Evolutionary conservation across 2,113 vertebrate species (phyloP), one percentile per base, ranked within the genome.

Genomic region (Rana temporaria): DNA sequence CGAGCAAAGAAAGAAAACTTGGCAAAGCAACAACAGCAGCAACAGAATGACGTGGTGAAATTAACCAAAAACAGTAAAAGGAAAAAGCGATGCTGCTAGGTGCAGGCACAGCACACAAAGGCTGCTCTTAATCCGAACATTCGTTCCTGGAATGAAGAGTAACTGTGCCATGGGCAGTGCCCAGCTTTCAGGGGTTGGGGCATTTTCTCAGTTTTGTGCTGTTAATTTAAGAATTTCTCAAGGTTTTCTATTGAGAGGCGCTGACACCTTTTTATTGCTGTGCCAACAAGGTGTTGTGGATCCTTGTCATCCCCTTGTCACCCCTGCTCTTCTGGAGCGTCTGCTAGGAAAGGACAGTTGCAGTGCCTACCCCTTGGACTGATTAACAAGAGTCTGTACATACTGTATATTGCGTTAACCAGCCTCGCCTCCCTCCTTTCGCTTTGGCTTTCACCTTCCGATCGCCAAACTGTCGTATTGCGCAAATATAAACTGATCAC

Each of bases 21-120:
- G 63, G 98, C 98, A 20, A 98, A 98, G 86, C 97, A 99, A 90
- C 97, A 99, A 91, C 98, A 98, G 90, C 97, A 97, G 81, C 97
- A 98, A 92, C 97, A 98, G 94, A 98, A 98, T 17, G 97, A 99
- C 14, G 97, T 99, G 93, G 95, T 99, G 90, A 98, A 97, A 94
- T 95, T 99, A 90, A 96, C 91, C 85, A 96, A 96, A 95, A 98
- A 97, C 92, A 99, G 96, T 96, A 99, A 98, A 97, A 92, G 97
- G 75, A 99, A 98, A 96, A 99, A 98, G 89, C 91, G 97, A 89
- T 99, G 98, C 93, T 99, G 98, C 95, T 99, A 97, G 94, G 90
- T 87, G 55, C 92, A 89, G 86, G 84, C 84, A 88, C 86, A 32
- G 83, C 85, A 89, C 90, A 90, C 90, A 90, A 92, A 93, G 91